Evolutionary conservation across 2,888 invertebrate species (phyloP), one percentile per base, ranked within the genome.

Genomic region (Meteorus colon): DNA sequence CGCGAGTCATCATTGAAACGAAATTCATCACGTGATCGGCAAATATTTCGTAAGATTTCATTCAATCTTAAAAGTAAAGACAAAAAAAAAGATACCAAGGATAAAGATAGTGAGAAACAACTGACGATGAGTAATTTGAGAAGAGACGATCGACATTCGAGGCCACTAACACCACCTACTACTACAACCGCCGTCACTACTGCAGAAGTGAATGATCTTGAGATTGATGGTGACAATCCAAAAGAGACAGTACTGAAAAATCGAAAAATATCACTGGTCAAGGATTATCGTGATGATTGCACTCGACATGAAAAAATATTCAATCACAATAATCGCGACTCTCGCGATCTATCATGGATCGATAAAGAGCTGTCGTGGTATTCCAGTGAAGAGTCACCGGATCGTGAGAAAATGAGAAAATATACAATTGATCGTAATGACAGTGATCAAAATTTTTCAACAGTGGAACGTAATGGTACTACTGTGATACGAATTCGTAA

Each of bases 131-230:
- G 37, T 66, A 75, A 75, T 59, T 59, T 41, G 41, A 75, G 79
- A 75, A 78, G 67, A 55, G 77, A 77, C 19, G 77, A 80, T 79
- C 83, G 87, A 69, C 86, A 88, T 77, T 85, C 84, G 19, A 83
- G 87, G 77, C 84, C 89, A 0, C 73, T 89, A 79, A 86, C 85
- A 29, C 88, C 89, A 0, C 87, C 86, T 24, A 81, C 37, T 55
- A 55, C 19, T 24, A 19, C 19, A 19, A 55, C 19, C 55, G 14
- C n/a, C 48, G 8, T 6, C 55, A 19, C 55, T 19, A 8, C 55
- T 6, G 6, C 55, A 55, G 55, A 6, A 60, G 71, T 78, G 10
- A 75, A 72, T 5, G 60, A 76, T 63, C 62, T 55, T 27, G 78
- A 78, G 24, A 69, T 63, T 8, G 74, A 78, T 73, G 65, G 69